These are phyloP conservation scores for Drosophila gaucha DNA, from an alignment of 2,888 invertebrate genomes.

Conservation along the genomic window DNA sequence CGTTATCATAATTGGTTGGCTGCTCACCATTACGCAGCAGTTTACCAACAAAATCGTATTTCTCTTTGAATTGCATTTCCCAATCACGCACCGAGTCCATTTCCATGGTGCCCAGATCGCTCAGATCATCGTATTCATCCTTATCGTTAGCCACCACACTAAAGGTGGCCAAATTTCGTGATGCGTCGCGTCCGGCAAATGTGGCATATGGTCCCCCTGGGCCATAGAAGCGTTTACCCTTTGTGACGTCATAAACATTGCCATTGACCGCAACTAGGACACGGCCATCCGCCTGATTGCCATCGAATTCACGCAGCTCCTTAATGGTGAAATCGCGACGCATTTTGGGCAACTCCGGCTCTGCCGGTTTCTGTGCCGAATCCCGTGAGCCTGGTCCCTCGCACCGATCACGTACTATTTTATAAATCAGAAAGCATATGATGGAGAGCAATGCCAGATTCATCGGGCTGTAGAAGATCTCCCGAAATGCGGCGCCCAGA, in stretches of 20 bases:
- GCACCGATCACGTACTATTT: conserved; percentile 88
- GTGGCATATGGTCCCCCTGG: conserved; percentile 98
- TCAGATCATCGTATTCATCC: conserved; percentile 97
- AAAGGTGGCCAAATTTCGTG: conserved; percentile 97
- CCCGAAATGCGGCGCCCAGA: conserved; percentile 84
- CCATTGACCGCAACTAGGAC: conserved; percentile 97
- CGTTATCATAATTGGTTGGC: conserved; percentile 95
- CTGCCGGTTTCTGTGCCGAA: conserved; percentile 66
- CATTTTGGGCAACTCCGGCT: conserved; percentile 91
- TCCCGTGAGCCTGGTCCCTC: conserved; percentile 81
- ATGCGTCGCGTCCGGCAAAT: conserved; percentile 98
- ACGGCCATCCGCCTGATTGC: conserved; percentile 93
- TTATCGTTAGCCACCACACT: conserved; percentile 91
- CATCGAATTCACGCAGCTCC: conserved; percentile 94
- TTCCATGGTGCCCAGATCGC: conserved; percentile 95
- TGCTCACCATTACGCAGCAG: conserved; percentile 96
- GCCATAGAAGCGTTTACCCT: conserved; percentile 95
- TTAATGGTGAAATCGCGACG: conserved; percentile 95
- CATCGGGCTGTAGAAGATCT: conserved; percentile 89
- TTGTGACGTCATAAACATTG: conserved; percentile 97
- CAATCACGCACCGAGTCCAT: conserved; percentile 98
- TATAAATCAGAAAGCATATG: conserved; percentile 90
- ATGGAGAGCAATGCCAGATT: conserved; percentile 89
- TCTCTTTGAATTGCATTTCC: conserved; percentile 99
- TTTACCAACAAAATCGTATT: conserved; percentile 95